These are phyloP conservation scores for Chironomus tentans DNA, from an alignment of 2,888 invertebrate genomes.

Conservation along the genomic window DNA sequence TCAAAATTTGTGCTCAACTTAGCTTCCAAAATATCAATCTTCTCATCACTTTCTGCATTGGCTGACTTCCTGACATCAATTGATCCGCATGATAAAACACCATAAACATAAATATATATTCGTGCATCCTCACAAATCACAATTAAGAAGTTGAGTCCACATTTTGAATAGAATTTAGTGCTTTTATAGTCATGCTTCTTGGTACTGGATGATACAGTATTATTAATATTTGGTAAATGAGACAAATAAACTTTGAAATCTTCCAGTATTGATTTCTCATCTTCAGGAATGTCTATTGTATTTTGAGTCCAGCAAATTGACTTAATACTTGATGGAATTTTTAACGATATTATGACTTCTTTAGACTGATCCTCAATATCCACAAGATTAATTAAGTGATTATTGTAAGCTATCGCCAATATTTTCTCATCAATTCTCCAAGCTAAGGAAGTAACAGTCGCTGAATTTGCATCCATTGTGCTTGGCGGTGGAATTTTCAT, in stretches of 20 bases:
- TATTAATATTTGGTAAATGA: constrained; percentile 46
- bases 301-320: constrained; percentile 63
- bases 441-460: constrained; percentile 60
- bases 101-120: constrained; percentile 69
- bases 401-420: constrained; percentile 56
- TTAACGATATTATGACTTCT: constrained; percentile 59
- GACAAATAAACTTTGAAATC: constrained; percentile 47
- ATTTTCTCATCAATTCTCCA: constrained; percentile 96
- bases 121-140: constrained; percentile 68
- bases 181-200: constrained; percentile 46
- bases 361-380: constrained; percentile 70
- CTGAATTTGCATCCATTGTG: constrained; percentile 50
- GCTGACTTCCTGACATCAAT: constrained; percentile 52
- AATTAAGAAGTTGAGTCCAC: constrained; percentile 64
- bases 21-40: constrained; percentile 53
- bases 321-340: constrained; percentile 52
- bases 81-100: constrained; percentile 70
- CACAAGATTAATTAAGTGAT: constrained; percentile 60
- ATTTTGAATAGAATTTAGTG: constrained; percentile 47
- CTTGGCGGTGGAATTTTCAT: constrained; percentile 72
- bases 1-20: constrained; percentile 62
- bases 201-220: constrained; percentile 46
- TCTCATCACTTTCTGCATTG: constrained; percentile 46
- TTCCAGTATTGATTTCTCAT: constrained; percentile 15
- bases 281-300: constrained; percentile 30